Evolutionary conservation across 2,797 vertebrate genomes (phyloP).

Genomic region (Garrulus glandarius): DNA sequence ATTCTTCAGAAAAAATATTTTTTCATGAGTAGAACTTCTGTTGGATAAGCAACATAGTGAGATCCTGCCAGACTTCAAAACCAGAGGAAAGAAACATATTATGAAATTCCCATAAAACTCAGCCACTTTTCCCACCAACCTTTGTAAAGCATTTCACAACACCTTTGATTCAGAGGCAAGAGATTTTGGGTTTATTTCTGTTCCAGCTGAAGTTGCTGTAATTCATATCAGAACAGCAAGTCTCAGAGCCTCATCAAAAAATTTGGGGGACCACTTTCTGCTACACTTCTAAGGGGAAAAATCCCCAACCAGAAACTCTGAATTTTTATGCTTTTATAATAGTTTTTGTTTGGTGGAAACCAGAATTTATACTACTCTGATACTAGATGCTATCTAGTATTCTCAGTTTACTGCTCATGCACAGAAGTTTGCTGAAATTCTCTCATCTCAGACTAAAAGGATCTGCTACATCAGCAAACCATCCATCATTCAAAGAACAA

Average conservation of each 20-base stretch:
- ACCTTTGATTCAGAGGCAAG: not conserved
- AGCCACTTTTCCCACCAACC: not conserved
- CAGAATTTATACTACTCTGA: not conserved
- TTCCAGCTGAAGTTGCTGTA: not conserved
- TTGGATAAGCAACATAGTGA: not conserved
- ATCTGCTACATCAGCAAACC: not conserved
- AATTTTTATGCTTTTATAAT: not conserved
- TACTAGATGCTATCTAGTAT: not conserved
- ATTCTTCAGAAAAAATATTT: not conserved
- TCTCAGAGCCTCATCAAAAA: not conserved
- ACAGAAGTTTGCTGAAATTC: not conserved
- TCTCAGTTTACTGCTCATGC: not conserved
- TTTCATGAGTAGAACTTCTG: not conserved
- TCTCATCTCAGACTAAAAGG: not conserved
- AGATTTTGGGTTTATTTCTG: not conserved
- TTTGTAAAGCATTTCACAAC: not conserved
- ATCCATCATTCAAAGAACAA: not conserved
- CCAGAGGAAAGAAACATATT: not conserved
- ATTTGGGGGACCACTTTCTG: not conserved
- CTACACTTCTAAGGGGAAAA: not conserved
- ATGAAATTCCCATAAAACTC: not conserved
- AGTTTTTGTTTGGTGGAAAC: not conserved
- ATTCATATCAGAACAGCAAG: not conserved
- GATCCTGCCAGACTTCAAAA: not conserved
- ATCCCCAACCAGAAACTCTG: accelerated